A percentile compares a stretch with the other conserved stretches of the same genome.
These are phyloP conservation scores for Vanessa atalanta DNA, from an alignment of 1,140 invertebrate species.

Conservation along the genomic window DNA sequence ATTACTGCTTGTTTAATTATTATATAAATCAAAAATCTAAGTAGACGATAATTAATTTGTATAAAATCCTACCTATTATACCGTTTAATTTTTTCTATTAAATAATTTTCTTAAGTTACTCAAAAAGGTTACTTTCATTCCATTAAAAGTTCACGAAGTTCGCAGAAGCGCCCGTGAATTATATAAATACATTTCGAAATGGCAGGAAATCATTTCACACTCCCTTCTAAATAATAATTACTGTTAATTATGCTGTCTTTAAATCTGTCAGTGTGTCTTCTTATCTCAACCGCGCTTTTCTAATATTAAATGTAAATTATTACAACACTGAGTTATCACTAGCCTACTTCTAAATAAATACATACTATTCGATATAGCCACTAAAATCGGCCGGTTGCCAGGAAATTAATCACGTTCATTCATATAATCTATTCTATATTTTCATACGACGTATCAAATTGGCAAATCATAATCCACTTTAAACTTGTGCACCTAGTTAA, in stretches of 20 bases:
- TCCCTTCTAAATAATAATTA: background rate
- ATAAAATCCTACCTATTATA: too few relatives aligned
- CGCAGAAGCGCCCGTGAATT: too few relatives aligned
- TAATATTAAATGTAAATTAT: constrained; percentile 9
- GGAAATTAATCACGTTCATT: constrained; percentile 24
- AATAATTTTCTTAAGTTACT: too few relatives aligned
- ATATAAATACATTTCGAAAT: background rate
- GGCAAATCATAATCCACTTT: background rate
- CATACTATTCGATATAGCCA: background rate
- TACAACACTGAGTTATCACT: background rate
- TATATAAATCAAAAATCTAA: too few relatives aligned
- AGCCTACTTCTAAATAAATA: constrained; percentile 7
- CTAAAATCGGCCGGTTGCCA: constrained; percentile 15
- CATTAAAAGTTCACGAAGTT: too few relatives aligned
- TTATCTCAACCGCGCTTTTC: background rate
- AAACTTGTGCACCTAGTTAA: background rate
- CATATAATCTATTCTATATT: constrained; percentile 20
- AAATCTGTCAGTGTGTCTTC: constrained; percentile 7
- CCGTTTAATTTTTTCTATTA: too few relatives aligned
- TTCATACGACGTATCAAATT: constrained; percentile 1
- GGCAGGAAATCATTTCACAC: constrained; percentile 1
- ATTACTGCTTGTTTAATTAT: too few relatives aligned
- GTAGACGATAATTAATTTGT: too few relatives aligned
- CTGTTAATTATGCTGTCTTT: constrained; percentile 7
- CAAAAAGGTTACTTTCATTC: too few relatives aligned